Evolutionary conservation across 2,888 invertebrate species (phyloP).

Genomic region (Drosophila melanosoma): DNA sequence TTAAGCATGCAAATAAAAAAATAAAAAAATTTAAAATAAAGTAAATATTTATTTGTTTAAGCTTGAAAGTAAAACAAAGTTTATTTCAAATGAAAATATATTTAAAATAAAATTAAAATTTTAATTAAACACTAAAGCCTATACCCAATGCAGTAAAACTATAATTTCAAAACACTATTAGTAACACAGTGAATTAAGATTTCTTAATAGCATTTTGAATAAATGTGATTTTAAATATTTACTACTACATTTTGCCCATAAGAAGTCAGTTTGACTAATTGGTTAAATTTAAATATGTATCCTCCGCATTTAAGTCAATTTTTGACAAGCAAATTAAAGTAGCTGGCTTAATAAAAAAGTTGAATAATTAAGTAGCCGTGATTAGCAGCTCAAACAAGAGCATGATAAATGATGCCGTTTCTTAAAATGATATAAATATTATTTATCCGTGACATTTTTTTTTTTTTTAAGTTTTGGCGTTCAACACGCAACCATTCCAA

Average conservation of each 20-base stretch:
- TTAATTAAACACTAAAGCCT: fast-evolving
- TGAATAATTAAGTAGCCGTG: slow-evolving; percentile 1
- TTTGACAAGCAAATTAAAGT: neutral
- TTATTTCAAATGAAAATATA: no score
- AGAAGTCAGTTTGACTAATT: neutral
- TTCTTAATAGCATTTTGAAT: neutral
- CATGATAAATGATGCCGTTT: neutral
- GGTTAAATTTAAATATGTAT: neutral
- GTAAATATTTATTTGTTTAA: neutral
- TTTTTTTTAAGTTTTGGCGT: neutral
- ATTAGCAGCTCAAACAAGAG: neutral
- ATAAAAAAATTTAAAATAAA: neutral
- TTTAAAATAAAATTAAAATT: neutral
- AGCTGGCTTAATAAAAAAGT: neutral
- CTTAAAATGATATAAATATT: neutral
- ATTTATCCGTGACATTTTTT: neutral
- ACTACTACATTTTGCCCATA: neutral
- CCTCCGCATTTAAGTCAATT: neutral
- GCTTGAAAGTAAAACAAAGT: no score
- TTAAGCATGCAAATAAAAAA: neutral
- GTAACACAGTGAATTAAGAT: neutral
- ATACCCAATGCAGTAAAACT: fast-evolving
- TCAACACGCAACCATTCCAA: slow-evolving; percentile 43
- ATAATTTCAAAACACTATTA: neutral
- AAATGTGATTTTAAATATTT: neutral